phyloP scores from a whole-genome alignment of 1,140 invertebrate genomes.

The Pinna nobilis region DNA sequence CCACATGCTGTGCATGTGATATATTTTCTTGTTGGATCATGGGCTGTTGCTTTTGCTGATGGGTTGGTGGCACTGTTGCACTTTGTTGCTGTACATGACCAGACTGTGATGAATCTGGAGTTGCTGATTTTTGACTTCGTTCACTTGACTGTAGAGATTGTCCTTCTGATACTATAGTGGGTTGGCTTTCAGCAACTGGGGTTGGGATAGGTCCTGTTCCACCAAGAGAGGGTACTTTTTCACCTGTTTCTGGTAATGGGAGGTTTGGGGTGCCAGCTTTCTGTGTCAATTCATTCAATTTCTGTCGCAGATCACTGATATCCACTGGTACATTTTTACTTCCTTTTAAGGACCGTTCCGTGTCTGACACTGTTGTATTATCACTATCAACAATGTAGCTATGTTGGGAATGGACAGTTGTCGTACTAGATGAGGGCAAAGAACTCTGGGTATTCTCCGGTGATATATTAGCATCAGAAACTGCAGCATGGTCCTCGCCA shows the following conservation, averaged over 20 bases:
- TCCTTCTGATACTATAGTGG: conserved; percentile 7
- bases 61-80: background rate
- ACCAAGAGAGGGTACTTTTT: conserved; percentile 17
- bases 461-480: conserved; percentile 48
- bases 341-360: conserved; percentile 49
- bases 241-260: conserved; percentile 1
- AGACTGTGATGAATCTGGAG: conserved; percentile 1
- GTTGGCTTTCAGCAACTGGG: conserved; percentile 29
- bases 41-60: background rate
- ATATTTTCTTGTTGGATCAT: conserved; percentile 26
- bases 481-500: conserved; percentile 47
- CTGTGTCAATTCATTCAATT: conserved; percentile 56
- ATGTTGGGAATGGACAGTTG: conserved; percentile 15
- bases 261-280: conserved; percentile 26
- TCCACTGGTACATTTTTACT: conserved; percentile 59
- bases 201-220: conserved; percentile 10
- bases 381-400: conserved; percentile 36
- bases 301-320: conserved; percentile 61
- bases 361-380: conserved; percentile 44
- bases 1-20: conserved; percentile 9
- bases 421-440: conserved; percentile 32
- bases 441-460: conserved; percentile 47
- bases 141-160: conserved; percentile 1
- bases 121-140: background rate
- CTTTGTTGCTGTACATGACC: background rate